These are phyloP conservation scores for Peromyscus maniculatus DNA, from an alignment of 2,113 vertebrate species.

Conservation along the genomic window DNA sequence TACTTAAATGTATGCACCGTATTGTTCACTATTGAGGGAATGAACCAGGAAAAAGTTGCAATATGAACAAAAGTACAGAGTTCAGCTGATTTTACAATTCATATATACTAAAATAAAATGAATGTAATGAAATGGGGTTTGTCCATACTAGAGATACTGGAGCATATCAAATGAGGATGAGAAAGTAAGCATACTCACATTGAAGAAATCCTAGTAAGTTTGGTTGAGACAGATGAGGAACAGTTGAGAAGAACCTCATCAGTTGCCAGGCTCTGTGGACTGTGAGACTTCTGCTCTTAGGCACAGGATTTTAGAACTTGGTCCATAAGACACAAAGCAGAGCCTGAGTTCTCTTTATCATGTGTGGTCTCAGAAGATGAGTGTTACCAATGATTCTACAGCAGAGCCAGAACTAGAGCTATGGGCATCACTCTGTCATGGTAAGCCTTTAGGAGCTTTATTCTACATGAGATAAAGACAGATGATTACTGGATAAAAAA, in stretches of 20 bases:
- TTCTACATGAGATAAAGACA: not conserved
- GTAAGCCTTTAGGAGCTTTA: not conserved
- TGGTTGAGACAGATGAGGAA: not conserved
- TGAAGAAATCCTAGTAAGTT: not conserved
- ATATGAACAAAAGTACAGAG: not conserved
- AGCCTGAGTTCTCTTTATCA: not conserved
- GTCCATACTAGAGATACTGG: not conserved
- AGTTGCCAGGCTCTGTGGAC: not conserved
- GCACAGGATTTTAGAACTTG: not conserved
- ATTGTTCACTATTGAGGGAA: not conserved
- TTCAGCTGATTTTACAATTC: no score
- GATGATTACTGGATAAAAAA: not conserved
- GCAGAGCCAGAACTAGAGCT: not conserved
- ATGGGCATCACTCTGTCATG: not conserved
- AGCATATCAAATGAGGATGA: not conserved
- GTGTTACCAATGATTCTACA: not conserved
- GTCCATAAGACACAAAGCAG: not conserved
- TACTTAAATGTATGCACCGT: not conserved
- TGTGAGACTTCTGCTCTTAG: conserved; percentile 33
- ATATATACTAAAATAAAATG: not conserved
- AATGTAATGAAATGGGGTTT: not conserved
- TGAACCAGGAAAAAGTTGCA: not conserved
- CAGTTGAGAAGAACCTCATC: not conserved
- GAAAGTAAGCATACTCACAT: not conserved
- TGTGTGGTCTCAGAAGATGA: not conserved